phyloP scores from a whole-genome alignment of 2,797 vertebrate genomes.

The Spondyliosoma cantharus region DNA sequence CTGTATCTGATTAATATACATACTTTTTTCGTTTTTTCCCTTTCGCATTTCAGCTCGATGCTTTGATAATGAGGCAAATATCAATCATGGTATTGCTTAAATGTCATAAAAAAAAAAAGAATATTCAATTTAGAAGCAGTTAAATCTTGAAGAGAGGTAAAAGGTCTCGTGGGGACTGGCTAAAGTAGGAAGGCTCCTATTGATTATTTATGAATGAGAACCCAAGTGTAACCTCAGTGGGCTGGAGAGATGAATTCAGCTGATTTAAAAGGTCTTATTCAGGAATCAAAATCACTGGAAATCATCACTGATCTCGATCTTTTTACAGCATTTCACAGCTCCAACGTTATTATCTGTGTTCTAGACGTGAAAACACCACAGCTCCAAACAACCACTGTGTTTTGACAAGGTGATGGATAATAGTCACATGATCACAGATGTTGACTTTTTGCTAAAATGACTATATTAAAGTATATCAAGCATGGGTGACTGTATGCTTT shows the following conservation, averaged over 20 bases:
- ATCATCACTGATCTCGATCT: neutral
- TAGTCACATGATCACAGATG: neutral
- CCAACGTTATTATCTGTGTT: neutral
- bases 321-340: neutral
- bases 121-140: slow-evolving; percentile 9
- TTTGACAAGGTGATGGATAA: slow-evolving; percentile 1
- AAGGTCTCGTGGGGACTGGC: neutral
- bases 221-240: neutral
- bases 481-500: neutral
- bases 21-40: neutral
- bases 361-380: neutral
- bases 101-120: slow-evolving; percentile 2
- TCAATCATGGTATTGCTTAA: slow-evolving; percentile 16
- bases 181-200: slow-evolving; percentile 13
- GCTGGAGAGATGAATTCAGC: slow-evolving; percentile 6
- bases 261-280: neutral
- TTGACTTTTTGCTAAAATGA: neutral
- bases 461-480: neutral
- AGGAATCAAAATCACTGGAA: slow-evolving; percentile 12
- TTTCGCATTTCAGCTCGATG: neutral
- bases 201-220: slow-evolving; percentile 34
- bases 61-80: slow-evolving; percentile 25
- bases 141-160: slow-evolving; percentile 25
- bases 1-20: slow-evolving; percentile 1
- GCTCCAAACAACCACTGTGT: neutral